Percentiles rank a stretch among this genome's conserved stretches.
phyloP scores from a whole-genome alignment of 2,113 vertebrate genomes.

The Ceyx cyanopectus region DNA sequence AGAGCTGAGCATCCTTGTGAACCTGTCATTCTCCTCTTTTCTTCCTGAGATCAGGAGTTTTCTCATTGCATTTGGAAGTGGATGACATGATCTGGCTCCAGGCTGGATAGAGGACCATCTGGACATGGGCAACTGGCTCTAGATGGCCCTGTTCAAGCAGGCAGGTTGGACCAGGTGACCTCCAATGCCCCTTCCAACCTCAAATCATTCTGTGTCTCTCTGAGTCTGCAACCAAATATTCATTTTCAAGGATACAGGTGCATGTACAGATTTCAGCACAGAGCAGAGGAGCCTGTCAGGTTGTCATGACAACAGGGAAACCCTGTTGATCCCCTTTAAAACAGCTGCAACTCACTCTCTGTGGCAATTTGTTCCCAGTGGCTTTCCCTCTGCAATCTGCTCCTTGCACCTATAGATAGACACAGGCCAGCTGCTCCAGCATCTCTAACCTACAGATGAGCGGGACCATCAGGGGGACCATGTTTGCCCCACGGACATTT shows the following conservation, averaged over 20 bases:
- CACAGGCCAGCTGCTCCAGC: not conserved
- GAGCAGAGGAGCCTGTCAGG: not conserved
- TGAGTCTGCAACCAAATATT: not conserved
- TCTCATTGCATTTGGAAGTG: not conserved
- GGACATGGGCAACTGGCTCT: not conserved
- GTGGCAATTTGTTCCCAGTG: not conserved
- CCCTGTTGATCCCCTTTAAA: not conserved
- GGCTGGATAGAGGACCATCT: not conserved
- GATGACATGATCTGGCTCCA: not conserved
- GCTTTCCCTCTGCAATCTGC: not conserved
- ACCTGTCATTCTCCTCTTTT: not conserved
- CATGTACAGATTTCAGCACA: not conserved
- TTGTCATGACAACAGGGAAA: constrained; percentile 65
- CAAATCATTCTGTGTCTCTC: not conserved
- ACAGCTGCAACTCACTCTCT: not conserved
- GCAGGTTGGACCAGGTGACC: not conserved
- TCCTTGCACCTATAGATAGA: not conserved
- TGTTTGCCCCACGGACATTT: not conserved
- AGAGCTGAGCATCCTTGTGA: not conserved
- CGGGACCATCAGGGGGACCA: rapidly evolving
- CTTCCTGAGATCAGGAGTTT: not conserved
- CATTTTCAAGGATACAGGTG: not conserved
- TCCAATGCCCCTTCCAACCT: not conserved
- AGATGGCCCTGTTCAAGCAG: not conserved
- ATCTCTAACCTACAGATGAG: not conserved